Percentiles rank a stretch among this genome's conserved stretches.
Evolutionary conservation across 2,888 invertebrate species (phyloP).

Genomic region (Oscheius sp.): DNA sequence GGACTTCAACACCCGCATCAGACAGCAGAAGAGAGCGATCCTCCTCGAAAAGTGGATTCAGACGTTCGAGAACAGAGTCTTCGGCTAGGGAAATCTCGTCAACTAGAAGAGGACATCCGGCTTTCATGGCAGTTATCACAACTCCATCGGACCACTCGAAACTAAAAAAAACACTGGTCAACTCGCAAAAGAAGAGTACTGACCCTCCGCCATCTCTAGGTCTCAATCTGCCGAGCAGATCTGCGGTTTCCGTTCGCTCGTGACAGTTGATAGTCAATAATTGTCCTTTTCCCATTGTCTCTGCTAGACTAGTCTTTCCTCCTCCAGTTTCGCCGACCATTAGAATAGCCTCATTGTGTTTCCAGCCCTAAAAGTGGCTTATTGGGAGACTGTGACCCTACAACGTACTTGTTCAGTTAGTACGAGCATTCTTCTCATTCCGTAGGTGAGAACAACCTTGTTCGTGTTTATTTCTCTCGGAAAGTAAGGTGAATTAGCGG

Average conservation of each 20-base stretch:
- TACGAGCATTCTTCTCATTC: conserved; percentile 83
- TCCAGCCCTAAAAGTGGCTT: conserved; percentile 78
- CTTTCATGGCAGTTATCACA: conserved; percentile 88
- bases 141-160: conserved; percentile 98
- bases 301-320: conserved; percentile 69
- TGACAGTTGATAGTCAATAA: conserved; percentile 91
- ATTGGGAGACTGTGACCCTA: background rate
- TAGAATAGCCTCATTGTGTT: conserved; percentile 91
- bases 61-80: conserved; percentile 85
- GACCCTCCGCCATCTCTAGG: conserved; percentile 79
- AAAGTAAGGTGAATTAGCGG: conserved; percentile 64
- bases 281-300: conserved; percentile 80
- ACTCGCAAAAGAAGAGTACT: background rate
- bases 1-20: conserved; percentile 82
- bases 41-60: conserved; percentile 93
- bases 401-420: conserved; percentile 77
- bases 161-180: conserved; percentile 21
- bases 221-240: conserved; percentile 93
- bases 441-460: conserved; percentile 93
- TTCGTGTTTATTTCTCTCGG: conserved; percentile 76
- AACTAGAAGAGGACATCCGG: conserved; percentile 88
- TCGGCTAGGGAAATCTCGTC: conserved; percentile 98
- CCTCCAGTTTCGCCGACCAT: conserved; percentile 92
- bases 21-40: conserved; percentile 87
- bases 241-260: conserved; percentile 97